phyloP scores from a whole-genome alignment of 2,113 vertebrate genomes.

The Hemibagrus wyckioides region DNA sequence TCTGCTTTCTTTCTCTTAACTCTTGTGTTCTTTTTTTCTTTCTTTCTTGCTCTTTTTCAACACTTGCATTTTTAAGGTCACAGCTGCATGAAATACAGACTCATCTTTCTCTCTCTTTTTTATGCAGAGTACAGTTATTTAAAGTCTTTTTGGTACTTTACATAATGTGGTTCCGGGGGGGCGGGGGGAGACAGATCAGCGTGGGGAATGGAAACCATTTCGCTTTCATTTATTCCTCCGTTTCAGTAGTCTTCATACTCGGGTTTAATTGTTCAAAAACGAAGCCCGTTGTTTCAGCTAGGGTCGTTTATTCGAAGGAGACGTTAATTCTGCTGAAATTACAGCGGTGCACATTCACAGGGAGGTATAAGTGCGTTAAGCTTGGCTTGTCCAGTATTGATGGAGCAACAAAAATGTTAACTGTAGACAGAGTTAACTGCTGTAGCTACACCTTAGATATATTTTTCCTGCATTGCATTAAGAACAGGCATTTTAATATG shows the following conservation, averaged over 20 bases:
- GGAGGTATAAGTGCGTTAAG: slow-evolving; percentile 70
- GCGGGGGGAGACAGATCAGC: slow-evolving; percentile 37
- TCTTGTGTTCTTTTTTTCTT: slow-evolving; percentile 63
- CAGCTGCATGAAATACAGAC: slow-evolving; percentile 81
- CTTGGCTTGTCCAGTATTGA: slow-evolving; percentile 81
- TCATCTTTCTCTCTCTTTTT: slow-evolving; percentile 66
- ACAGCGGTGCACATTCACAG: slow-evolving; percentile 63
- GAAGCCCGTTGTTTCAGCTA: slow-evolving; percentile 70
- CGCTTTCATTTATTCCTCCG: slow-evolving; percentile 56
- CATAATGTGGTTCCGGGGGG: slow-evolving; percentile 56
- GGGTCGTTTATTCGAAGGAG: slow-evolving; percentile 51
- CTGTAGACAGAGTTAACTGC: slow-evolving; percentile 56
- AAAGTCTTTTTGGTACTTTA: slow-evolving; percentile 57
- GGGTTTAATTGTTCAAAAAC: slow-evolving; percentile 75
- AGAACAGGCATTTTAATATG: neutral
- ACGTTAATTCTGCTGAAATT: slow-evolving; percentile 74
- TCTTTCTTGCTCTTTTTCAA: slow-evolving; percentile 38
- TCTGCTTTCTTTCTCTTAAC: slow-evolving; percentile 30
- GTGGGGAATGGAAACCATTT: slow-evolving; percentile 38
- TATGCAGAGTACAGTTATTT: slow-evolving; percentile 50
- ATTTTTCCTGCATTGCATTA: slow-evolving; percentile 64
- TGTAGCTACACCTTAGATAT: slow-evolving; percentile 73
- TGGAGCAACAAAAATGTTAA: slow-evolving; percentile 70
- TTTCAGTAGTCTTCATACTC: slow-evolving; percentile 71
- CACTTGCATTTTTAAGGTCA: slow-evolving; percentile 71